phyloP scores from a whole-genome alignment of 2,797 vertebrate genomes.

The Vireo griseus region DNA sequence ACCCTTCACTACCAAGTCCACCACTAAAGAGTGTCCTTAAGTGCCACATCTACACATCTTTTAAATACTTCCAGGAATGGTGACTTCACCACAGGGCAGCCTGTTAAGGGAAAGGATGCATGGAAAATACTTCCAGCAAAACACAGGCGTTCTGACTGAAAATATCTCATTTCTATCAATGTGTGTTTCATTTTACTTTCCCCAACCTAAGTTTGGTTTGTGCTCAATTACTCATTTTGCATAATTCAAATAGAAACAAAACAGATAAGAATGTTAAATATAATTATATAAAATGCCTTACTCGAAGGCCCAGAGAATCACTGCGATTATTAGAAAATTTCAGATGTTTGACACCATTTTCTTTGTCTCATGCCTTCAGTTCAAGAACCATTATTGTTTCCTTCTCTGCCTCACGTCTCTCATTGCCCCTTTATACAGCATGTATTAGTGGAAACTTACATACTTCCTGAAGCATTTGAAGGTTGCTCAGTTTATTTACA shows the following conservation, averaged over 20 bases:
- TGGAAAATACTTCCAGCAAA: not conserved
- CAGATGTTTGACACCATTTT: not conserved
- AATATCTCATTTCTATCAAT: not conserved
- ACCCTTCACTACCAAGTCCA: not conserved
- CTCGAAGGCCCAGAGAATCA: not conserved
- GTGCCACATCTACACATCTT: not conserved
- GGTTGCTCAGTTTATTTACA: constrained; percentile 20
- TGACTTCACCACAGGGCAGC: not conserved
- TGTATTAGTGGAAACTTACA: not conserved
- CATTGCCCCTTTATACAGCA: not conserved
- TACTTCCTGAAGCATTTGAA: constrained; percentile 10
- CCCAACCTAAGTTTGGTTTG: not conserved
- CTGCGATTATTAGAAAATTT: not conserved
- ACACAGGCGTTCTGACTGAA: not conserved
- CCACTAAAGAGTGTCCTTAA: not conserved
- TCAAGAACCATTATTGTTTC: not conserved
- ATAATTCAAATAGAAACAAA: not conserved
- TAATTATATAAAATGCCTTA: not conserved
- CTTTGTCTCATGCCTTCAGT: not conserved
- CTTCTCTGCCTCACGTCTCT: not conserved
- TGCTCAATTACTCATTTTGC: not conserved
- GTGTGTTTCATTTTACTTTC: not conserved
- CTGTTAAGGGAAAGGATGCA: not conserved
- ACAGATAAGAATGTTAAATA: not conserved
- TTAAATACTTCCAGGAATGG: not conserved